phyloP scores from a whole-genome alignment of 2,113 vertebrate genomes.

The Phalacrocorax carbo region DNA sequence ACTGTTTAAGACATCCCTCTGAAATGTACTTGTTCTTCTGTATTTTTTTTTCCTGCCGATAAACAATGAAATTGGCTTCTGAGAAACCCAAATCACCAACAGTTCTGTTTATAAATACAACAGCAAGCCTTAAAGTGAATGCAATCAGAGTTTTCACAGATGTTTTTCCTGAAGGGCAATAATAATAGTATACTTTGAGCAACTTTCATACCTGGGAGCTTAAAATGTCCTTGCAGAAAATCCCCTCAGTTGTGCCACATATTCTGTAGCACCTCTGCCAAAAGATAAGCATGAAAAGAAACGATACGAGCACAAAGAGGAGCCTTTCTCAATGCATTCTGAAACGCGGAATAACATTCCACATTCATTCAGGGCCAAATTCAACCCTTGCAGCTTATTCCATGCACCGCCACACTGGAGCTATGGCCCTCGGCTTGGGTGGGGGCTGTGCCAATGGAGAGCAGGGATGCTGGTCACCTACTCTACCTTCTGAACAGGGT shows the following conservation, averaged over 20 bases:
- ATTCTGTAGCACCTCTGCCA: background rate
- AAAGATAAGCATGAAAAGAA: slow-evolving; percentile 11
- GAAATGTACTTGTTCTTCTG: slow-evolving; percentile 26
- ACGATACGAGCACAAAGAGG: background rate
- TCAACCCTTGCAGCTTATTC: background rate
- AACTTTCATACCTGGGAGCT: slow-evolving; percentile 51
- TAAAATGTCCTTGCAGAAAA: slow-evolving; percentile 50
- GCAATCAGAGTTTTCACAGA: slow-evolving; percentile 39
- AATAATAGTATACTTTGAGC: slow-evolving; percentile 21
- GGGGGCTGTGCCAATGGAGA: background rate
- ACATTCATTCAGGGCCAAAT: background rate
- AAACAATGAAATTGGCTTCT: slow-evolving; percentile 42
- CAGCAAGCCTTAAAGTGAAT: slow-evolving; percentile 18
- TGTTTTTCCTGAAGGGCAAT: slow-evolving; percentile 61
- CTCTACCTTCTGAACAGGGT: background rate
- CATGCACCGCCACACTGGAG: background rate
- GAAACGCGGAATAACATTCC: background rate
- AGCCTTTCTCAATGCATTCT: background rate
- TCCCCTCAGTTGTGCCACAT: background rate
- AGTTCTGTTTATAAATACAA: slow-evolving; percentile 25
- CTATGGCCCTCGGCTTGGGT: rapidly evolving
- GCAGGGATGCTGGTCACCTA: background rate
- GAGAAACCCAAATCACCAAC: slow-evolving; percentile 17
- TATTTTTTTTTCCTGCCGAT: background rate
- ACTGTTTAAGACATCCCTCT: background rate